Base-by-base conservation (phyloP, 2,113 vertebrate species). In the Pseudonaja textilis region DNA sequence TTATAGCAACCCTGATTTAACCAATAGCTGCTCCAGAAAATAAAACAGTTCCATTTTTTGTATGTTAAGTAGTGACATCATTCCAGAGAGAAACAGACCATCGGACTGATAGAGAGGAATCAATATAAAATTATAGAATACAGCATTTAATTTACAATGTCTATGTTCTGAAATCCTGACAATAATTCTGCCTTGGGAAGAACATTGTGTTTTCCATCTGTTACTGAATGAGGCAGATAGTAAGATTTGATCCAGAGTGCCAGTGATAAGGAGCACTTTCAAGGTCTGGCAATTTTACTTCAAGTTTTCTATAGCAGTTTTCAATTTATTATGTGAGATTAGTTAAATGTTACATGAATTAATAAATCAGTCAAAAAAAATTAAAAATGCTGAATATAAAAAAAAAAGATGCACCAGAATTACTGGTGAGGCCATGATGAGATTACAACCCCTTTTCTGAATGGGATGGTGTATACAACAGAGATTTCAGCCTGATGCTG, bases 201-300 rank as follows among this genome's bases (percentile, higher is more conserved):
- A 25, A 56, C n/a, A 47, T 12, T 45, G 61, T 92, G 61, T 8
- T 89, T 88, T 92, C 64, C 50, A 57, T 92, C 8, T 92, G 74
- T 94, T 95, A 93, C 92, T 89, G 45, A 91, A 87, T 93, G 91
- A 94, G 81, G 91, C 93, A 95, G 87, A 56, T 69, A 74, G 92
- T 89, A 92, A 96, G 94, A 96, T 93, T 95, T 91, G 95, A 95
- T 94, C 94, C 94, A 96, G 95, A 97, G 20, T 95, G 96, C 93
- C 93, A 97, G 93, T 96, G 93, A 95, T 93, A 96, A 97, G 94
- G 96, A 74, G 92, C 95, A 95, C 94, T 97, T 97, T 94, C 94
- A 95, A 94, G 95, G 94, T 94, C 93, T 95, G 95, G 87, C 90
- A 93, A 93, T 96, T 96, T 10, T 26, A 95, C 95, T 95, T 94